A percentile compares a stretch with the other conserved stretches of the same genome.
Conservation (phyloP, 2,113 vertebrate genomes). For the Catharus fuscescens region DNA sequence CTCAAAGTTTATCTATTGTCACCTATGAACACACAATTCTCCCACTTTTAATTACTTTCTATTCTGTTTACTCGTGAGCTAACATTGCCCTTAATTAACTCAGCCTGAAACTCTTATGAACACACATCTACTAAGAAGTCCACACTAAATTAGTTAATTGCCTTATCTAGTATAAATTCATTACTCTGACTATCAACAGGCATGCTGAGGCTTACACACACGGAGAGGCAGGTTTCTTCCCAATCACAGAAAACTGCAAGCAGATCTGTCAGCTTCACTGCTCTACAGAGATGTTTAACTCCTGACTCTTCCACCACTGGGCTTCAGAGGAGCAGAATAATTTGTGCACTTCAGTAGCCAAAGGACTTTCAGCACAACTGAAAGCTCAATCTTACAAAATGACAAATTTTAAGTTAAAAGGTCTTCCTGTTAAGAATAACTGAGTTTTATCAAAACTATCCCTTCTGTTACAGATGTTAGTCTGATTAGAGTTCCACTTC, state of each 20-base stretch:
- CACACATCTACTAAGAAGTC: background rate
- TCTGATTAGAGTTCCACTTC: background rate
- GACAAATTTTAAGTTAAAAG: background rate
- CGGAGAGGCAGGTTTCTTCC: background rate
- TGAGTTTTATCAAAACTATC: background rate
- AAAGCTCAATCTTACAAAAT: background rate
- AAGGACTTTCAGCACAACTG: background rate
- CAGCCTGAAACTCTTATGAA: background rate
- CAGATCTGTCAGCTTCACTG: background rate
- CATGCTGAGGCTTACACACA: background rate
- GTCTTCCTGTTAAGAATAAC: background rate
- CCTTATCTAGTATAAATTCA: constrained; percentile 30
- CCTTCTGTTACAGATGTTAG: background rate
- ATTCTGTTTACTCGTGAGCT: background rate
- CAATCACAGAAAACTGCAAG: background rate
- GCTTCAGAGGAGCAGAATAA: background rate
- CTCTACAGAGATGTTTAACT: background rate
- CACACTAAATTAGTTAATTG: constrained; percentile 41
- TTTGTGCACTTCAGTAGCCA: background rate
- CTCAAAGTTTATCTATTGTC: background rate
- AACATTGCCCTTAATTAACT: constrained; percentile 45
- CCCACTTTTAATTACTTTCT: constrained; percentile 8
- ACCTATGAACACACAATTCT: background rate
- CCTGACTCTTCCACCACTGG: background rate
- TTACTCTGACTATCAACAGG: background rate